phyloP scores from a whole-genome alignment of 2,888 invertebrate species.

The Stramonita haemastoma region DNA sequence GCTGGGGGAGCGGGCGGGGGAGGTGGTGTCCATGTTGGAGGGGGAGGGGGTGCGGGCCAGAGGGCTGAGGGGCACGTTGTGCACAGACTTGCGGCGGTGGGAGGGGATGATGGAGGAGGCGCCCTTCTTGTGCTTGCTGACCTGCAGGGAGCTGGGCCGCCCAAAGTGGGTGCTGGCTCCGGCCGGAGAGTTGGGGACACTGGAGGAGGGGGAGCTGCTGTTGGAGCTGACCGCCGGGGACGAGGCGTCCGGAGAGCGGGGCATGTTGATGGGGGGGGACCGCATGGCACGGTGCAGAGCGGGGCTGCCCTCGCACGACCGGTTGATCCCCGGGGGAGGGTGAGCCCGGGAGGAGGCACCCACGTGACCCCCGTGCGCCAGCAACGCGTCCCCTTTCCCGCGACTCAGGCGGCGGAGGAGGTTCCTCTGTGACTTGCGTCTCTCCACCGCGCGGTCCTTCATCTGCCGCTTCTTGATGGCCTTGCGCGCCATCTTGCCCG shows the following conservation, averaged over 20 bases:
- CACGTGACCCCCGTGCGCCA: constrained; percentile 73
- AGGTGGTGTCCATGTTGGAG: constrained; percentile 86
- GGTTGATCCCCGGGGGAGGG: constrained; percentile 79
- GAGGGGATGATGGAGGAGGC: constrained; percentile 82
- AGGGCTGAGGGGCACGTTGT: constrained; percentile 96
- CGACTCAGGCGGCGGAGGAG: constrained; percentile 82
- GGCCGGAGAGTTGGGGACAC: constrained; percentile 77
- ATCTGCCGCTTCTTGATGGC: constrained; percentile 69
- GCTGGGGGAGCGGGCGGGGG: constrained; percentile 90
- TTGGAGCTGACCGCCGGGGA: constrained; percentile 77
- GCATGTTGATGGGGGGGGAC: constrained; percentile 78
- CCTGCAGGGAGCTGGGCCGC: constrained; percentile 95
- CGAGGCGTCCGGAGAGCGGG: constrained; percentile 77
- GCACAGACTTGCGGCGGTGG: constrained; percentile 90
- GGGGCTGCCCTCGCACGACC: constrained; percentile 75
- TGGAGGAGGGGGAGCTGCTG: constrained; percentile 79
- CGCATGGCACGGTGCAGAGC: constrained; percentile 75
- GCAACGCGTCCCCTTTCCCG: constrained; percentile 58
- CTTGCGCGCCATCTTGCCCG: constrained; percentile 76
- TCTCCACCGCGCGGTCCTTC: constrained; percentile 82
- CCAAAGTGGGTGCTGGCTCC: constrained; percentile 81
- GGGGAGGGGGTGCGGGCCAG: constrained; percentile 96
- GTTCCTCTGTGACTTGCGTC: constrained; percentile 85
- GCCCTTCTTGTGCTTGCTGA: constrained; percentile 92
- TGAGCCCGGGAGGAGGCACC: constrained; percentile 82